Base-by-base conservation (phyloP, 2,797 vertebrate species). In the Parambassis ranga region DNA sequence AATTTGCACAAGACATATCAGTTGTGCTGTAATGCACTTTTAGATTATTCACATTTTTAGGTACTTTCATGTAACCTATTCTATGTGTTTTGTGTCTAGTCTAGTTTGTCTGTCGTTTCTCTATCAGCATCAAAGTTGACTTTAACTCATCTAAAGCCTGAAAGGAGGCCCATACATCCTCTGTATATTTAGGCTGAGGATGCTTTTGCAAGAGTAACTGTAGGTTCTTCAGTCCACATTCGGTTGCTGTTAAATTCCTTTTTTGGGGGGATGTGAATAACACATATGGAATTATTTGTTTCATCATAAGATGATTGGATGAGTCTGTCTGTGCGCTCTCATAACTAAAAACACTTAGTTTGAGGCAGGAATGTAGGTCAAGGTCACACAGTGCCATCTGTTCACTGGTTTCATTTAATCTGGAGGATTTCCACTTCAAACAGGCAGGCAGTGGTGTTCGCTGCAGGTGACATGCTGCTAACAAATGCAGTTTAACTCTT, bases 301-400 rank as follows among this genome's bases (percentile, higher is more conserved):
- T 64, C 53, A 59, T 37, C 32, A 41, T 61, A 35, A 59, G 41
- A 75, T 77, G 59, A 77, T 68, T 69, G 38, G 6, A 19, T 32
- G 31, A 41, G 28, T 32, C 63, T 36, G 24, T 41, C 52, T 39
- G 37, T 30, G 51, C 15, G 23, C 53, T 64, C 46, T 67, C 22
- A n/a, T 75, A 56, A 50, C 63, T 78, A 42, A 48, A 63, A 75
- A 80, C 64, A 81, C 59, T 79, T 71, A 77, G 48, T 71, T 33
- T 51, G 59, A 46, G 57, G 28, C n/a, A 30, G 58, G 82, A 84
- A 89, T 86, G 79, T 77, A 80, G 83, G 85, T 86, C 78, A 84
- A 72, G 77, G 77, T 85, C 66, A 72, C 62, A 49, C 39, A 8
- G 31, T 62, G 49, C 71, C 87, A 86, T 89, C 88, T 91, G 87